phyloP scores from a whole-genome alignment of 2,113 vertebrate genomes.

The Centropus unirufus region DNA sequence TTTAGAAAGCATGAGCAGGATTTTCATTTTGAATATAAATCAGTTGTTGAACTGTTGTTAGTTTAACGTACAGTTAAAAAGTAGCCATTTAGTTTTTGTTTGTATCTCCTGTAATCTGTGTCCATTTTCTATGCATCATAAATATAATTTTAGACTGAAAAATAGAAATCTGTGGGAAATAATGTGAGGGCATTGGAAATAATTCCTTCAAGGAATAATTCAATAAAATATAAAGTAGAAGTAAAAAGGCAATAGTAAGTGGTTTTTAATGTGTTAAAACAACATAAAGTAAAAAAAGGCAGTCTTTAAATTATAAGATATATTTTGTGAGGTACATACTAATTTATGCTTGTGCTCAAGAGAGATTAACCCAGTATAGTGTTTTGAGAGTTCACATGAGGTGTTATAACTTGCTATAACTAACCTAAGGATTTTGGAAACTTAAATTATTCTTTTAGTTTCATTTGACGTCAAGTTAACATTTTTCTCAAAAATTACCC shows the following conservation, averaged over 20 bases:
- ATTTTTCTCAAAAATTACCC: not conserved
- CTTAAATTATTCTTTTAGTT: not conserved
- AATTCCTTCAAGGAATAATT: constrained; percentile 5
- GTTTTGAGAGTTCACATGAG: not conserved
- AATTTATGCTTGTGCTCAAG: not conserved
- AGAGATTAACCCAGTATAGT: not conserved
- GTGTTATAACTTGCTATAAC: not conserved
- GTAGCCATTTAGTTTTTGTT: not conserved
- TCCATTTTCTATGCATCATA: not conserved
- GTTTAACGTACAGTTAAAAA: not conserved
- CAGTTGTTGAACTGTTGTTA: not conserved
- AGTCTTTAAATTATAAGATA: not conserved
- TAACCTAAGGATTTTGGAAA: not conserved
- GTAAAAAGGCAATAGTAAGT: not conserved
- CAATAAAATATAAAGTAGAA: not conserved
- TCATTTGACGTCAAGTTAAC: not conserved
- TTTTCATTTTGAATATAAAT: not conserved
- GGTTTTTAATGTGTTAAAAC: not conserved
- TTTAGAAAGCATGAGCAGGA: not conserved
- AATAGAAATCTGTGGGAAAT: not conserved
- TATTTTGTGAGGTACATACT: not conserved
- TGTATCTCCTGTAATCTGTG: not conserved
- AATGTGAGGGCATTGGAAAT: not conserved
- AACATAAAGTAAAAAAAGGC: not conserved
- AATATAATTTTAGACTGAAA: not conserved